Base-by-base conservation (phyloP, 1,140 invertebrate genomes). In the Leguminivora glycinivorella region DNA sequence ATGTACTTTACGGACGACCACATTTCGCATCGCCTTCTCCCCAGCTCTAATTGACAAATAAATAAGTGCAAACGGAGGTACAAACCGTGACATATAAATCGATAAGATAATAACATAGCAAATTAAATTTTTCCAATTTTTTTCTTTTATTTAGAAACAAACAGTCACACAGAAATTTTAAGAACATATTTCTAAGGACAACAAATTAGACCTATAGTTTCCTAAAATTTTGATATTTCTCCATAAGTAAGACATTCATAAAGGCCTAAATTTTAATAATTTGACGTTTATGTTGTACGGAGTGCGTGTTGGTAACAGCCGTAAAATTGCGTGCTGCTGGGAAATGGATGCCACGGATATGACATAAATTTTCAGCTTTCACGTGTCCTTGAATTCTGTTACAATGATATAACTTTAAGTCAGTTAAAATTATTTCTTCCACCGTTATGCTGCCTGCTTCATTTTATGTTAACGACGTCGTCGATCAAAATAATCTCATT, bases 331-430 rank as follows among this genome's bases (percentile, higher is more conserved):
- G 78, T 80, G 80, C 68, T 67, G 76, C 63, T 77, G 70, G 58
- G 70, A 82, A 80, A 80, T 82, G 74, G 78, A 80, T 79, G 78
- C 74, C 75, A 73, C 68, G 75, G 73, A 75, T 75, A 76, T 73
- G 71, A 78, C 79, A 78, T 80, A 80, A 79, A 82, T 82, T 82
- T 78, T 77, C 71, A 71, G 73, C 76, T 80, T 80, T 82, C 79
- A 77, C 71, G 75, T 72, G 73, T 71, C 80, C 78, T 82, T 79
- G 76, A 78, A 78, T 78, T 75, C 73, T 80, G 68, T 75, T 78
- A 68, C 68, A 70, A 75, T 26, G 71, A 70, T 67, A 47, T 71
- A 69, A 60, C 70, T 71, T 73, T 73, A 52, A 47, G 43, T 47
- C 1, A n/a, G 14, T 7, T n/a, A 17, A 47, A 6, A 47, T 47